Percentiles rank a stretch among this genome's conserved stretches.
Evolutionary conservation across 37 sponge, comb jelly and placozoan genomes (phyloP).

Genomic region (Cladorhizidae sp.): DNA sequence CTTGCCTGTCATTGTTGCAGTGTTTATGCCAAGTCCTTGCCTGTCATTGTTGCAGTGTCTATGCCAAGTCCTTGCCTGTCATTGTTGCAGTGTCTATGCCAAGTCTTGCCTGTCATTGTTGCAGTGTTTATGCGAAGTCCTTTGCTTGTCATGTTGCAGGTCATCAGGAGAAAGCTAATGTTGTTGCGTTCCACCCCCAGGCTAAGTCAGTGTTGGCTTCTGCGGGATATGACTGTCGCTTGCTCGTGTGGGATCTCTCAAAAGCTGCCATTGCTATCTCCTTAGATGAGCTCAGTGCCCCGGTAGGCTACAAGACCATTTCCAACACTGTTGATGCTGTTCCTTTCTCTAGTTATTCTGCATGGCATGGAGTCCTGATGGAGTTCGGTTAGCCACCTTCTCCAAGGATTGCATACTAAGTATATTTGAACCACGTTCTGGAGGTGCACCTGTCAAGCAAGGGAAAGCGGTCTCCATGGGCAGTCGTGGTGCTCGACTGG

Average conservation of each 20-base stretch:
- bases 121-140: too few relatives aligned
- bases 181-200: conserved; percentile 78
- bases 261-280: conserved; percentile 9
- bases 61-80: too few relatives aligned
- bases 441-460: conserved; percentile 55
- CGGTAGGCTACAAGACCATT: background rate
- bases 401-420: conserved; percentile 59
- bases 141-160: conserved; percentile 33
- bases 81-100: too few relatives aligned
- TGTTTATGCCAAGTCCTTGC: too few relatives aligned
- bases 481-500: conserved; percentile 74
- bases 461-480: conserved; percentile 72
- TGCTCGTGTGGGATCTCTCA: conserved; percentile 82
- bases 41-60: too few relatives aligned
- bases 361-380: conserved; percentile 89
- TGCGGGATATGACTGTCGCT: conserved; percentile 68
- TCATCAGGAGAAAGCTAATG: conserved; percentile 84
- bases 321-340: background rate
- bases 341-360: conserved; percentile 55
- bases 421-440: conserved; percentile 64
- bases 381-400: conserved; percentile 67
- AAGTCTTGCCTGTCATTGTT: too few relatives aligned
- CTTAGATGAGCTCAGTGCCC: background rate
- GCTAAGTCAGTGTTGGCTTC: conserved; percentile 73
- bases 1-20: too few relatives aligned